Evolutionary conservation across 2,797 vertebrate species (phyloP).

Genomic region (Lateolabrax maculatus): DNA sequence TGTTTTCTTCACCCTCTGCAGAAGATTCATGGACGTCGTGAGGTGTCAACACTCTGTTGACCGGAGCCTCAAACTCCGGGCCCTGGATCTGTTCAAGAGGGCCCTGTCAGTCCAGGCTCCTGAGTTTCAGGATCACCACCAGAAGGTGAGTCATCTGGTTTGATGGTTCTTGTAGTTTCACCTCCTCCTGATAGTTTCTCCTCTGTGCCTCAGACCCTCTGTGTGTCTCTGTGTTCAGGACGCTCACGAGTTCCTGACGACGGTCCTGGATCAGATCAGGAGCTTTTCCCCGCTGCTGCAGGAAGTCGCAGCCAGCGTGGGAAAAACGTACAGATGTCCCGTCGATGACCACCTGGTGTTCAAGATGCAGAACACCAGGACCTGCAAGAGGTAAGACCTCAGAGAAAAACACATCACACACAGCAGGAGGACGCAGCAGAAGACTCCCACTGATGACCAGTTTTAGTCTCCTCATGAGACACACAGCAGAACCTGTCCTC

Average conservation of each 20-base stretch:
- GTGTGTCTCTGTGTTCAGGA: background rate
- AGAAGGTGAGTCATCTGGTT: background rate
- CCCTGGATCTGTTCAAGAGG: slow-evolving; percentile 4
- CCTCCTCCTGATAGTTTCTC: no score
- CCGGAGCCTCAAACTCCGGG: background rate
- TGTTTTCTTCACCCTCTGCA: slow-evolving; percentile 1
- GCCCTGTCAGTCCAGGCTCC: background rate
- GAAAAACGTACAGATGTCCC: background rate
- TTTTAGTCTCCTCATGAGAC: no score
- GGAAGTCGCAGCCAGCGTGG: background rate
- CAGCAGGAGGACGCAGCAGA: background rate
- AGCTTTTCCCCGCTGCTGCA: background rate
- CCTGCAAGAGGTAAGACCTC: slow-evolving; percentile 7
- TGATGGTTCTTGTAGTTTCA: background rate
- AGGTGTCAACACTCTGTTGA: background rate
- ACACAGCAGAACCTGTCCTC: background rate
- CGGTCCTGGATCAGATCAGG: background rate
- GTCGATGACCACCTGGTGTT: background rate
- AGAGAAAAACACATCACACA: background rate
- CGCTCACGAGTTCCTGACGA: background rate
- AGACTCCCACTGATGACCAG: no score
- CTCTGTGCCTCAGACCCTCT: background rate
- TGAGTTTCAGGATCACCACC: background rate
- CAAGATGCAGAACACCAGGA: slow-evolving; percentile 20
- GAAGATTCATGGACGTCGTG: background rate